Percentiles rank a stretch among this genome's conserved stretches.
phyloP scores from a whole-genome alignment of 2,797 vertebrate species.

The Hemibagrus guttatus region DNA sequence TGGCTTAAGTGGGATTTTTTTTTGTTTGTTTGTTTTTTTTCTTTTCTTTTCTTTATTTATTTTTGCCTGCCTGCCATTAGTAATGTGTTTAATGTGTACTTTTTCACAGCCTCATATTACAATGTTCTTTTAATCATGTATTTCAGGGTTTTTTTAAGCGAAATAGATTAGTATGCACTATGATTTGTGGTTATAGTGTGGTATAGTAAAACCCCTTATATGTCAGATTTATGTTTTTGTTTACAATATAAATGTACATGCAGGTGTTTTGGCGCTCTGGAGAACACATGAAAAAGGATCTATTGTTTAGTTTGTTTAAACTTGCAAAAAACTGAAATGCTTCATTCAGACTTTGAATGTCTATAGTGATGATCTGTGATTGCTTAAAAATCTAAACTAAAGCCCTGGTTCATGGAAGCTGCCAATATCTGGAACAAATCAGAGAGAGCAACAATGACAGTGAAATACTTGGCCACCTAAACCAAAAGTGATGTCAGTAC shows the following conservation, averaged over 20 bases:
- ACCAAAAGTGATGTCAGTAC: slow-evolving; percentile 31
- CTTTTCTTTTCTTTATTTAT: too few species aligned
- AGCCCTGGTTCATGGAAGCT: slow-evolving; percentile 16
- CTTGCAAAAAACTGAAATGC: not conserved
- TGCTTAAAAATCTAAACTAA: slow-evolving; percentile 20
- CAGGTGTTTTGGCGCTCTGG: not conserved
- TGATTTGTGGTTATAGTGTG: not conserved
- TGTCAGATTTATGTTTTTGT: slow-evolving; percentile 1
- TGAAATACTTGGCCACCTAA: slow-evolving; percentile 18
- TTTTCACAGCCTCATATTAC: not conserved
- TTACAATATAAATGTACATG: not conserved
- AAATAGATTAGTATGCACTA: slow-evolving; percentile 4
- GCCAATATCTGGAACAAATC: slow-evolving; percentile 35
- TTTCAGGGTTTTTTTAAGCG: not conserved
- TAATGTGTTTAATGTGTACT: not conserved
- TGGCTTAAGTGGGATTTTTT: not conserved
- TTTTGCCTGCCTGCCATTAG: not conserved
- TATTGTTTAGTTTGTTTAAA: slow-evolving; percentile 19
- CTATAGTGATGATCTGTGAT: slow-evolving; percentile 22
- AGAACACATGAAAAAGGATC: not conserved
- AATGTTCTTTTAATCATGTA: not conserved
- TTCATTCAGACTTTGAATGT: slow-evolving; percentile 4
- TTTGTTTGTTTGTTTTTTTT: too few species aligned
- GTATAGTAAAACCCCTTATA: not conserved
- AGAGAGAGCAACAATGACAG: slow-evolving; percentile 19